Conservation (phyloP, 2,888 invertebrate species). For the Girardia tigrina region DNA sequence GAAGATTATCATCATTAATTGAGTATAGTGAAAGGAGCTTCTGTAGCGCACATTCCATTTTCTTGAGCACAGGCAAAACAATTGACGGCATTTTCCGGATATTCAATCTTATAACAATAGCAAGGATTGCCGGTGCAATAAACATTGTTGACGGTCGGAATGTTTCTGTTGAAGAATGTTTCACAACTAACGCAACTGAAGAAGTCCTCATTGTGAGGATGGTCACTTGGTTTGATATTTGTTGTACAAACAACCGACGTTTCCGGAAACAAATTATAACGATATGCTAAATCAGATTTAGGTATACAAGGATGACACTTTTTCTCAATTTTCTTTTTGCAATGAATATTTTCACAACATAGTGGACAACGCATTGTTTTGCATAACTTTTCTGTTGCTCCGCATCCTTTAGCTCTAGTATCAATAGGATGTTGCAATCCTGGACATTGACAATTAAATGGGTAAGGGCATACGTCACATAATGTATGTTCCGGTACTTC, state of each 20-base stretch:
- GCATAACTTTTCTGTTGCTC: neutral
- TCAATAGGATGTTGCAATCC: neutral
- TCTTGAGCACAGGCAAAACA: neutral
- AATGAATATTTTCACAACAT: neutral
- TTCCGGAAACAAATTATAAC: neutral
- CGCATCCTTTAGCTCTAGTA: neutral
- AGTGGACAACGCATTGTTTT: neutral
- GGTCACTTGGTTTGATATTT: slow-evolving; percentile 6
- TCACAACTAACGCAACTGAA: neutral
- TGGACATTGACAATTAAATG: slow-evolving; percentile 8
- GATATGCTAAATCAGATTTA: neutral
- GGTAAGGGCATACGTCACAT: neutral
- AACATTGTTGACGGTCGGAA: neutral
- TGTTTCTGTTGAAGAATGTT: neutral
- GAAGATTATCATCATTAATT: neutral
- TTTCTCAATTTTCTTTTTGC: neutral
- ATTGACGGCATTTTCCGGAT: neutral
- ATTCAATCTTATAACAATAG: slow-evolving; percentile 13
- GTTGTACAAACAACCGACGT: neutral
- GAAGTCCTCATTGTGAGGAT: slow-evolving; percentile 18
- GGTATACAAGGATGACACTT: slow-evolving; percentile 3
- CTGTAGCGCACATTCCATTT: neutral
- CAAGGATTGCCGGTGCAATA: neutral
- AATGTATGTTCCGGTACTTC: neutral
- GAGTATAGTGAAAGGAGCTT: neutral